Conservation (phyloP, 2,113 vertebrate genomes). For the Eidolon helvum region DNA sequence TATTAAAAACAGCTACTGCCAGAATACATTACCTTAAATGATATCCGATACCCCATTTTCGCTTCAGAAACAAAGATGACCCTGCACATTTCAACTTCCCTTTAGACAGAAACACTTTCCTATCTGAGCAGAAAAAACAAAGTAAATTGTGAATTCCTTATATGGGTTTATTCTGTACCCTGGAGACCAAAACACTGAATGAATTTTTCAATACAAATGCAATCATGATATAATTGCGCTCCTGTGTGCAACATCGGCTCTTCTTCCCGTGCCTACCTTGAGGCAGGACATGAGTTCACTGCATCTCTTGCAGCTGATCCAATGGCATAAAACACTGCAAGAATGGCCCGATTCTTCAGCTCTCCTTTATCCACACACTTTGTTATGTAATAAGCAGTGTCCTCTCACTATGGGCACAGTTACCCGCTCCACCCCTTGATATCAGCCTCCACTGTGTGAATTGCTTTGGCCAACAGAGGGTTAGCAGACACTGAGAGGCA, state of each 20-base stretch:
- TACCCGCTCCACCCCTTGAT: too few species aligned
- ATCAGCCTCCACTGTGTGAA: background rate
- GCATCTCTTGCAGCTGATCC: background rate
- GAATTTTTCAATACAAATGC: background rate
- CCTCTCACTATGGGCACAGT: background rate
- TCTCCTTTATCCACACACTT: background rate
- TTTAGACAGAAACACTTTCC: slow-evolving; percentile 89
- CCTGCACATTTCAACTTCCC: slow-evolving; percentile 87
- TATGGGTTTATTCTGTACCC: background rate
- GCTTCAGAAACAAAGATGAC: slow-evolving; percentile 88
- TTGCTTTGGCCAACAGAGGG: background rate
- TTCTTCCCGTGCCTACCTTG: background rate
- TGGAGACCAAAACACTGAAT: background rate
- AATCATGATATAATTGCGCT: background rate
- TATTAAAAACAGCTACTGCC: background rate
- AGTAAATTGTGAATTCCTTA: background rate
- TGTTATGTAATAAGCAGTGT: background rate
- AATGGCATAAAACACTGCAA: background rate
- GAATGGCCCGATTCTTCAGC: background rate
- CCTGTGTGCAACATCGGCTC: background rate
- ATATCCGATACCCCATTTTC: slow-evolving; percentile 89
- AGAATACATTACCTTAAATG: slow-evolving; percentile 82
- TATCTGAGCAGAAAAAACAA: slow-evolving; percentile 77
- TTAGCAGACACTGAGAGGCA: background rate
- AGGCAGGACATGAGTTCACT: background rate